Percentiles rank a stretch among this genome's conserved stretches.
Evolutionary conservation across 2,797 vertebrate genomes (phyloP).

Genomic region (Sciurus vulgaris): DNA sequence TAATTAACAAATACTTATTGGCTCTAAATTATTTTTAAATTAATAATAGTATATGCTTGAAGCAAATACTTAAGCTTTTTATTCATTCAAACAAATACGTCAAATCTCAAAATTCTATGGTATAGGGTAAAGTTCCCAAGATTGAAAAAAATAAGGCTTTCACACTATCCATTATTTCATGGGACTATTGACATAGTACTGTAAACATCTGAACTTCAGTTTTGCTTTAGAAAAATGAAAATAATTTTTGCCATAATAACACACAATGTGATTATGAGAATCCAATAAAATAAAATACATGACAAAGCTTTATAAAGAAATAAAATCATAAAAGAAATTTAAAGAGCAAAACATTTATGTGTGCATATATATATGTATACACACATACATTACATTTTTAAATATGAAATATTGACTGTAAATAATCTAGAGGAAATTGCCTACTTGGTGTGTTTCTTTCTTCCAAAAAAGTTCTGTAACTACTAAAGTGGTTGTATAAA

Average conservation of each 20-base stretch:
- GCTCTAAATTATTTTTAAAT: background rate
- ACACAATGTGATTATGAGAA: background rate
- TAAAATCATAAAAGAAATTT: constrained; percentile 27
- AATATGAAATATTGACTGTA: background rate
- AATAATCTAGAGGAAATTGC: background rate
- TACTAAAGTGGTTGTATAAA: background rate
- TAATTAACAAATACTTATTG: background rate
- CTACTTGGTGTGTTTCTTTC: background rate
- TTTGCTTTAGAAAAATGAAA: constrained; percentile 21
- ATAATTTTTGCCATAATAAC: constrained; percentile 13
- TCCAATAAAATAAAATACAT: background rate
- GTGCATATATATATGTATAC: background rate
- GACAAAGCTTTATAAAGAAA: constrained; percentile 2
- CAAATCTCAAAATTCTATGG: constrained; percentile 51
- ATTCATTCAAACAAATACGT: background rate
- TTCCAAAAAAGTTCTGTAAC: background rate
- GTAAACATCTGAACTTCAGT: background rate
- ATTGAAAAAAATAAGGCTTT: background rate
- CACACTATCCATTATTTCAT: background rate
- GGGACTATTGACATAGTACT: background rate
- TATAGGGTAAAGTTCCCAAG: background rate
- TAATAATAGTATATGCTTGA: constrained; percentile 19
- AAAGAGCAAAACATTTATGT: background rate
- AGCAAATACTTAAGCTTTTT: background rate
- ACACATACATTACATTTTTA: background rate